A percentile compares a stretch with the other conserved stretches of the same genome.
phyloP scores from a whole-genome alignment of 2,888 invertebrate species.

The Teinopalpus imperialis region DNA sequence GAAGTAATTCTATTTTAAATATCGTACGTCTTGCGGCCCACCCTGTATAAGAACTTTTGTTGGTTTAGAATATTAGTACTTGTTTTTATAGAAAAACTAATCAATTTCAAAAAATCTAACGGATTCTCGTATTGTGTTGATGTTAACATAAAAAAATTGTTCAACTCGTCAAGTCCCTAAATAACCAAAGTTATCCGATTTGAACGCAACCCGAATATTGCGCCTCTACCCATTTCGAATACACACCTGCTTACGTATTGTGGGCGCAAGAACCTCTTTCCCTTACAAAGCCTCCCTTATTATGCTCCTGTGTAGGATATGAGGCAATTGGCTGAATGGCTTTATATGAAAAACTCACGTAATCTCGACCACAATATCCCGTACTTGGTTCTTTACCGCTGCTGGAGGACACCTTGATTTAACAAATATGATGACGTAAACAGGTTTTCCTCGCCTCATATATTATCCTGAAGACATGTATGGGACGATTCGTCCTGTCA shows the following conservation, averaged over 20 bases:
- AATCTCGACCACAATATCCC: conserved; percentile 74
- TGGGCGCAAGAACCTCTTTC: conserved; percentile 73
- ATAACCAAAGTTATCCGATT: conserved; percentile 60
- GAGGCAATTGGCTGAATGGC: conserved; percentile 80
- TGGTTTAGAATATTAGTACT: no score
- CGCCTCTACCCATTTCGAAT: conserved; percentile 56
- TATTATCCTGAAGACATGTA: conserved; percentile 7
- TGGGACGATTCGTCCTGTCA: background rate
- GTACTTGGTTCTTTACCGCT: conserved; percentile 58
- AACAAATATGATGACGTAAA: conserved; percentile 44
- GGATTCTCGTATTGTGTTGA: conserved; percentile 28
- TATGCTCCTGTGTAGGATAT: conserved; percentile 76
- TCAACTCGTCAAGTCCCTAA: conserved; percentile 54
- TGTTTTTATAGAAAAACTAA: no score
- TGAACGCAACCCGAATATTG: conserved; percentile 58
- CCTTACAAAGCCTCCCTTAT: conserved; percentile 77
- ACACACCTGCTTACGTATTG: conserved; percentile 66
- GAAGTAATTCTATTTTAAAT: no score
- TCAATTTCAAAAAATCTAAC: conserved; percentile 7
- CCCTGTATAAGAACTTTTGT: no score
- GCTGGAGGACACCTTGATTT: conserved; percentile 48
- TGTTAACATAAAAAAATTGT: conserved; percentile 52
- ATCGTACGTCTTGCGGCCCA: no score
- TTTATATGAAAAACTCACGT: conserved; percentile 79
- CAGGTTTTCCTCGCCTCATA: conserved; percentile 9